A percentile compares a stretch with the other conserved stretches of the same genome.
Conservation (phyloP, 1,140 invertebrate species). For the Dendroctonus ponderosae region DNA sequence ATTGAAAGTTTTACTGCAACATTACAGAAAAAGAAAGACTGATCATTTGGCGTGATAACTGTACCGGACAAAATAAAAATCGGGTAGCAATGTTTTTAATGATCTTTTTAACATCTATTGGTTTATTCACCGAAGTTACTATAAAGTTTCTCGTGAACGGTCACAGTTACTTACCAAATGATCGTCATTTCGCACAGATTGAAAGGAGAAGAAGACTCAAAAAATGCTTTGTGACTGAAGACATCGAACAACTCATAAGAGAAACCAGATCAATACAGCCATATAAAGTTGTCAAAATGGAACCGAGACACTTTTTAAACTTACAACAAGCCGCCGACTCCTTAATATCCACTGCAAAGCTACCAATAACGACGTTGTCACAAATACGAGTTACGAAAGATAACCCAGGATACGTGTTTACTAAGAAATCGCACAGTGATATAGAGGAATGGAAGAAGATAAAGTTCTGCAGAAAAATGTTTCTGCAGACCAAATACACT, state of each 20-base stretch:
- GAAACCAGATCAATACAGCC: background rate
- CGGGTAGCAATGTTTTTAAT: constrained; percentile 4
- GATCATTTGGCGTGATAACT: constrained; percentile 9
- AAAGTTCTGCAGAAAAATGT: background rate
- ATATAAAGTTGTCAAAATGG: constrained; percentile 1
- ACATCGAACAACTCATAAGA: constrained; percentile 2
- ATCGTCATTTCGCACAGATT: constrained; percentile 7
- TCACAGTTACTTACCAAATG: constrained; percentile 7
- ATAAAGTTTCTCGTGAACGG: constrained; percentile 10
- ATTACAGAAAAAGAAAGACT: constrained; percentile 2
- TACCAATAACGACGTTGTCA: background rate
- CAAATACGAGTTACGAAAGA: background rate
- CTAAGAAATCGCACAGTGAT: background rate
- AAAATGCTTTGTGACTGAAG: constrained; percentile 3
- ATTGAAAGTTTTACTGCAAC: background rate
- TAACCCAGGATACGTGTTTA: background rate
- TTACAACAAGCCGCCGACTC: constrained; percentile 1
- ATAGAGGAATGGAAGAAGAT: constrained; percentile 4
- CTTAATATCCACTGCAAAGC: background rate
- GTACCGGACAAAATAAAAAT: constrained; percentile 15
- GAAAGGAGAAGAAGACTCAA: constrained; percentile 10
- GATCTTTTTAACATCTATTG: constrained; percentile 6
- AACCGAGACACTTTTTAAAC: constrained; percentile 1
- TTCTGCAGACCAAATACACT: background rate
- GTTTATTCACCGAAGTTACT: constrained; percentile 4